Conservation (phyloP, 2,113 vertebrate genomes). For the Scolopax mira region DNA sequence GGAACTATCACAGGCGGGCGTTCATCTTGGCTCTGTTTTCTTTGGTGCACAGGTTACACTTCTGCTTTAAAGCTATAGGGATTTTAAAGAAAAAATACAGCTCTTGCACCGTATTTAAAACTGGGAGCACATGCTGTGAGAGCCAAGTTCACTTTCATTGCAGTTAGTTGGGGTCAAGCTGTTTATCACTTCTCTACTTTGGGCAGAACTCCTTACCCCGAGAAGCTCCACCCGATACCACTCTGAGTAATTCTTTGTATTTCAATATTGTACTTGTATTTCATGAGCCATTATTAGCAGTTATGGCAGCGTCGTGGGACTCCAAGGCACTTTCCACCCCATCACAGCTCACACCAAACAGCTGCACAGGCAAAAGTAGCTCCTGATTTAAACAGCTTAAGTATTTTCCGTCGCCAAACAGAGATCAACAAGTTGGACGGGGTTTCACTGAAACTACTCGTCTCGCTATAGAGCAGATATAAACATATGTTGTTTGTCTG, state of each 20-base stretch:
- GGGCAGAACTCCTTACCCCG: background rate
- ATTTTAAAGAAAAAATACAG: background rate
- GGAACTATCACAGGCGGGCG: background rate
- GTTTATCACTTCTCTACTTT: background rate
- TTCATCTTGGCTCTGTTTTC: background rate
- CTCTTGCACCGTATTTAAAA: background rate
- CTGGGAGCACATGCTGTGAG: background rate
- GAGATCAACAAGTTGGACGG: constrained; percentile 11
- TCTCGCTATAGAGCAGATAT: background rate
- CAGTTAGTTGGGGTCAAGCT: background rate
- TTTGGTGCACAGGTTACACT: background rate
- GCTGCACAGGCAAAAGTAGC: background rate
- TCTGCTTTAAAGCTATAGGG: background rate
- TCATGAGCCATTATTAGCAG: background rate
- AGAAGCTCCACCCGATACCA: background rate
- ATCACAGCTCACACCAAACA: background rate
- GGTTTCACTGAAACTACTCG: constrained; percentile 21
- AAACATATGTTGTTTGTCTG: constrained; percentile 61
- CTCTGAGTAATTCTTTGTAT: background rate
- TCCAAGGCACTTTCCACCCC: background rate
- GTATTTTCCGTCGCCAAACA: constrained; percentile 20
- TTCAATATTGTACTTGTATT: background rate
- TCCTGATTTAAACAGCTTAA: constrained; percentile 6
- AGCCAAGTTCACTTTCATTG: background rate
- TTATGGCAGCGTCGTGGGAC: background rate